Base-by-base conservation (phyloP, 2,888 invertebrate genomes). In the Eupithecia vulgata region DNA sequence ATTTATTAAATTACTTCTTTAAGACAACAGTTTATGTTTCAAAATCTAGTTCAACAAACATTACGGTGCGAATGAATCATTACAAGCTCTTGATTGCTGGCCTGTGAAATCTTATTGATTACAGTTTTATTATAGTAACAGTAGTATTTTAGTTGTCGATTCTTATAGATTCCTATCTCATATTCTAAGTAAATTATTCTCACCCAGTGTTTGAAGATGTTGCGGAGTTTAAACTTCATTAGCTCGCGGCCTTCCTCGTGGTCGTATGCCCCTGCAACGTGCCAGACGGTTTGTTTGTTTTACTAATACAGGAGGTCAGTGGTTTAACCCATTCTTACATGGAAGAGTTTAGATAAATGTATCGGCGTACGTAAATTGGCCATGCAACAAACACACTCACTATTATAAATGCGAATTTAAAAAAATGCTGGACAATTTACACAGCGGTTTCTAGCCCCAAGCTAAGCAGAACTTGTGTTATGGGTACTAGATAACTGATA, bases 191-290 rank as follows among this genome's bases (percentile, higher is more conserved):
- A 75, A 71, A 74, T 74, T 48, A 81, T 82, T 78, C 90, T 90
- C 76, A 94, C 94, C 94, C 92, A 94, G 80, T 91, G 91, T 82
- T 92, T 92, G 82, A 94, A 89, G 83, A 94, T 89, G 85, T 90
- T 93, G 74, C 92, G 88, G 75, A 94, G 88, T 83, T 91, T 91
- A 82, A 89, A 86, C 81, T 91, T 94, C 85, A 92, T 88, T 48
- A 89, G 85, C 67, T 94, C 92, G 74, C 89, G 83, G 52, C 88
- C 83, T 70, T 91, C 91, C 25, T 92, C 92, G n/a, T 84, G 87
- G 52, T 92, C 93, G 77, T 85, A 93, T 3, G 83, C 83, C 81
- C 93, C 93, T 93, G 87, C 21, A 75, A 67, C 69, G 61, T 59
- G 72, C 62, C 64, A 37, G 35, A n/a, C 35, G 21, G 62, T 75